A percentile compares a stretch with the other conserved stretches of the same genome.
These are phyloP conservation scores for Dicyrtomina minuta DNA, from an alignment of 2,888 invertebrate genomes.

Conservation along the genomic window DNA sequence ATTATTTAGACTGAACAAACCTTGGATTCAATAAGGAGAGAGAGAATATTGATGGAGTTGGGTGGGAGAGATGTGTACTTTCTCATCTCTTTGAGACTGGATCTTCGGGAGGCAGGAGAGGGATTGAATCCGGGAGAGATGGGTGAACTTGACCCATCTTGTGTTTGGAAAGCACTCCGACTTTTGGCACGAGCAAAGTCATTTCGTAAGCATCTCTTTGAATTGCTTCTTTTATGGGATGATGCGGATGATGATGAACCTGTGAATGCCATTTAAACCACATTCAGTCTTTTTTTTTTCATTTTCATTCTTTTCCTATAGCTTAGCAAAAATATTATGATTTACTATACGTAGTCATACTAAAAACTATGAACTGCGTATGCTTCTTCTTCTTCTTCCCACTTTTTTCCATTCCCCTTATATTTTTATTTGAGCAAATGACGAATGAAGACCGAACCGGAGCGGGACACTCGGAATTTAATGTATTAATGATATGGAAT, in stretches of 20 bases:
- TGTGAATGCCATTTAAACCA: background rate
- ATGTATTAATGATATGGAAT: too few species aligned
- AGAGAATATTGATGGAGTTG: conserved; percentile 60
- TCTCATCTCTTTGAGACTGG: conserved; percentile 60
- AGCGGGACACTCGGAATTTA: too few species aligned
- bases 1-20: conserved; percentile 54
- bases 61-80: conserved; percentile 61
- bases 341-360: too few species aligned
- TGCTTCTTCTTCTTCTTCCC: too few species aligned
- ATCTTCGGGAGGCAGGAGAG: conserved; percentile 56
- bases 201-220: conserved; percentile 59
- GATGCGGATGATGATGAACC: conserved; percentile 7
- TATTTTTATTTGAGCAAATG: too few species aligned
- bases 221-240: conserved; percentile 56
- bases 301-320: background rate
- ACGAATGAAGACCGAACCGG: too few species aligned
- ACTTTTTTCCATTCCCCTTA: too few species aligned
- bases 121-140: conserved; percentile 54
- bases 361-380: too few species aligned
- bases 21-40: conserved; percentile 61
- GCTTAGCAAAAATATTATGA: too few species aligned
- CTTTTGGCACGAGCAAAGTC: conserved; percentile 60
- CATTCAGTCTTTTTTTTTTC: background rate
- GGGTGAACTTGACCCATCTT: conserved; percentile 53
- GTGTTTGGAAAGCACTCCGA: conserved; percentile 59